A percentile compares a stretch with the other conserved stretches of the same genome.
Conservation (phyloP, 2,797 vertebrate species). For the Hephaestus fuliginosus region DNA sequence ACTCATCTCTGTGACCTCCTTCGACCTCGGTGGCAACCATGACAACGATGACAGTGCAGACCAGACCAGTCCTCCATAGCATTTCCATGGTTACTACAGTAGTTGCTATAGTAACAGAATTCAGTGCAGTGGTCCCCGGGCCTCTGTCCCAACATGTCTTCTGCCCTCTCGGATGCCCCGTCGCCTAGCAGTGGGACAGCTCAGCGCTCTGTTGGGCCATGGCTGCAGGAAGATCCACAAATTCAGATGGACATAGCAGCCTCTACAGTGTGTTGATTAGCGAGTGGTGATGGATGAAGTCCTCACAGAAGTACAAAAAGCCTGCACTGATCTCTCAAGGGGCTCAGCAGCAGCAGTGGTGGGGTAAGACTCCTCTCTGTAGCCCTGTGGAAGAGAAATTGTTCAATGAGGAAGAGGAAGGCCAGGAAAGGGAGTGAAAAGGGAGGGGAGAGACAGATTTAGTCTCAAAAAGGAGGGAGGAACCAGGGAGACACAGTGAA, state of each 20-base stretch:
- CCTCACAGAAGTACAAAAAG: constrained; percentile 49
- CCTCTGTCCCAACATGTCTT: constrained; percentile 97
- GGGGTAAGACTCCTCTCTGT: constrained; percentile 44
- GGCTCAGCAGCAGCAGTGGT: constrained; percentile 62
- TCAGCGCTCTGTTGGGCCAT: constrained; percentile 79
- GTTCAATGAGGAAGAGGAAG: constrained; percentile 52
- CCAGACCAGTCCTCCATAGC: constrained; percentile 90
- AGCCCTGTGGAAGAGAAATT: constrained; percentile 71
- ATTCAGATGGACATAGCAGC: constrained; percentile 60
- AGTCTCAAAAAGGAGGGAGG: constrained; percentile 52
- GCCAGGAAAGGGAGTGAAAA: constrained; percentile 47
- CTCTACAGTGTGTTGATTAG: constrained; percentile 39
- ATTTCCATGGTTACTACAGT: constrained; percentile 93
- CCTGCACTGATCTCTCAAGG: constrained; percentile 4
- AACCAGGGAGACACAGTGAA: constrained; percentile 51
- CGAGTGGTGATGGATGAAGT: constrained; percentile 33
- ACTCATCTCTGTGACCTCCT: constrained; percentile 80
- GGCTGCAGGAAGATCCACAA: constrained; percentile 40
- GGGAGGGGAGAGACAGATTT: constrained; percentile 49
- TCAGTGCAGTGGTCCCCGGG: constrained; percentile 87
- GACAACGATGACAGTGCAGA: constrained; percentile 88
- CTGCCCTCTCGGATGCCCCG: constrained; percentile 88
- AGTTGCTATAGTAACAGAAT: constrained; percentile 84
- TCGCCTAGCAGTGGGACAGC: constrained; percentile 88
- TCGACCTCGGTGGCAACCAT: constrained; percentile 84